phyloP scores from a whole-genome alignment of 2,113 vertebrate species.

The Cynocephalus volans region DNA sequence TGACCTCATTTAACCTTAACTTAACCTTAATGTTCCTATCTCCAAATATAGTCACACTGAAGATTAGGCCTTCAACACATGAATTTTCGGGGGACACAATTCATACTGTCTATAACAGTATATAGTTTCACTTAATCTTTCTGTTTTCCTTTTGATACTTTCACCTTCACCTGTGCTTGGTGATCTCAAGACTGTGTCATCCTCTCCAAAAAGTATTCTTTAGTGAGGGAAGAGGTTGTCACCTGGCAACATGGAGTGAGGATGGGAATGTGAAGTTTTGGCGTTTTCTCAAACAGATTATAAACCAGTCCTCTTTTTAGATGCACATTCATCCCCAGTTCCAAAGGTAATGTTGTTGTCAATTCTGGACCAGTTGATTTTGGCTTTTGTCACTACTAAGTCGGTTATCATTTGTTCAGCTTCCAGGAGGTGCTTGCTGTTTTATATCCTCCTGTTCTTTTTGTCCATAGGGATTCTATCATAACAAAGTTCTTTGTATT shows the following conservation, averaged over 20 bases:
- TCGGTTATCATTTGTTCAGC: background rate
- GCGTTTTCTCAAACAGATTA: background rate
- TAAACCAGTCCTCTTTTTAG: background rate
- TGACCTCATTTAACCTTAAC: background rate
- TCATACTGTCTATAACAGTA: background rate
- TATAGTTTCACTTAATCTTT: background rate
- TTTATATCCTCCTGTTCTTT: background rate
- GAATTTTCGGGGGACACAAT: background rate
- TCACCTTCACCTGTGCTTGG: background rate
- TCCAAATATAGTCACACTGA: background rate
- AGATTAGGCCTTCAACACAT: background rate
- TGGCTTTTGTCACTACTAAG: background rate
- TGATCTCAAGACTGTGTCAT: background rate
- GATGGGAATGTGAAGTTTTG: background rate
- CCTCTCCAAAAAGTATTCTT: background rate
- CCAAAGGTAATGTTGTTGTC: background rate
- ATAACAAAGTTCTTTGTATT: background rate
- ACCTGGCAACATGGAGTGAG: background rate
- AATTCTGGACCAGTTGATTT: background rate
- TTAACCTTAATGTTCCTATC: background rate
- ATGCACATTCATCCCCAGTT: background rate
- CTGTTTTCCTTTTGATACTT: background rate
- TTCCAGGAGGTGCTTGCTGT: constrained; percentile 38
- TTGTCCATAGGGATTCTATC: background rate
- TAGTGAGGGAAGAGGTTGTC: background rate